Percentiles rank a stretch among this genome's conserved stretches.
Evolutionary conservation across 2,888 invertebrate species (phyloP).

Genomic region (Dynastes grantii): DNA sequence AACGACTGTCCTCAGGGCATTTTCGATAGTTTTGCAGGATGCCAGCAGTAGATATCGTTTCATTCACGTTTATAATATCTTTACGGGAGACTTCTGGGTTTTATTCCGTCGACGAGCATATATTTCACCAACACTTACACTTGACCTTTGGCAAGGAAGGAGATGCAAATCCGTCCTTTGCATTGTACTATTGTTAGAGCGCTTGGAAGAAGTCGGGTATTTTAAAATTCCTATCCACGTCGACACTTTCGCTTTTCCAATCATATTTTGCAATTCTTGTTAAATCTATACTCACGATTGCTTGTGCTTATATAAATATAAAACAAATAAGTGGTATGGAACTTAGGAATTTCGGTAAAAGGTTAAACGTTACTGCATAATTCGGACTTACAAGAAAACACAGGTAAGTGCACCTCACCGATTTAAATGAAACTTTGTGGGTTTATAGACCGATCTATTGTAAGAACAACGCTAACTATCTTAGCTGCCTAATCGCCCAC

Average conservation of each 20-base stretch:
- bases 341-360: too few species aligned
- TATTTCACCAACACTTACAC: conserved; percentile 12
- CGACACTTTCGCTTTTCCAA: conserved; percentile 6
- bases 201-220: neutral
- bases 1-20: neutral
- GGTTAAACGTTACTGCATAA: too few species aligned
- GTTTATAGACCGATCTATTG: too few species aligned
- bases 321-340: too few species aligned
- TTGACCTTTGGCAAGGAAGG: conserved; percentile 17
- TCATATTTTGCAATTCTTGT: conserved; percentile 2
- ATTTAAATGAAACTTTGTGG: too few species aligned
- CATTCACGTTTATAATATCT: conserved; percentile 3
- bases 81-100: neutral
- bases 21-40: neutral
- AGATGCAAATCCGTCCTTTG: conserved; percentile 18
- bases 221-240: conserved; percentile 2
- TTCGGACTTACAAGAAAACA: too few species aligned
- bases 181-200: conserved; percentile 6
- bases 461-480: too few species aligned
- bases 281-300: conserved; percentile 1
- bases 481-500: too few species aligned
- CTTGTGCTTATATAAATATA: too few species aligned
- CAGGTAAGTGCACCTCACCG: too few species aligned
- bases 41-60: conserved; percentile 10
- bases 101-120: conserved; percentile 12